Base-by-base conservation (phyloP, 1,140 invertebrate genomes). In the Batillaria attramentaria region DNA sequence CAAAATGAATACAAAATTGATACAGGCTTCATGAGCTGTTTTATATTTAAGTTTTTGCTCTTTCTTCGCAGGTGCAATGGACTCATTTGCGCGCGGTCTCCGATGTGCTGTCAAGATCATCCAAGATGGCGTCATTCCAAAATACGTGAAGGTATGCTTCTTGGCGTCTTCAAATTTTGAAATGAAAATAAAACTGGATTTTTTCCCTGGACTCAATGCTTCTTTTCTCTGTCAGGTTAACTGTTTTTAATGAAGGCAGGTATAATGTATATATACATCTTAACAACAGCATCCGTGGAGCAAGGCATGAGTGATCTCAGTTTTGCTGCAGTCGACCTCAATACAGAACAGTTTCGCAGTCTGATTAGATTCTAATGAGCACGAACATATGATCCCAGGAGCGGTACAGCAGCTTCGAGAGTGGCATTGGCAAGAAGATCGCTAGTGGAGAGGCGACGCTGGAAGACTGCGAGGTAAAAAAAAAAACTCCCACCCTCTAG, bases 361-460 rank as follows among this genome's bases (percentile, higher is more conserved):
- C 41, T 31, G 66, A 62, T 41, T 3, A 50, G 28, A 46, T 35
- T 1, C 41, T 16, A 16, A 42, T 66, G 24, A 18, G n/a, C n/a
- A n/a, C n/a, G n/a, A 73, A 60, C 41, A 6, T 37, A 35, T 57
- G 86, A n/a, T n/a, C 88, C 13, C 84, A 92, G 92, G 89, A 90
- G 80, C 90, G 93, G 16, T 94, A 94, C 88, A 87, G 90, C 20
- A 92, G 91, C 37, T 94, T 92, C 87, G 90, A 91, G 66, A 91
- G 90, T 77, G 93, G 93, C 4, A 92, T 93, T 82, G 94, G 93
- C 18, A 89, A 91, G 13, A 92, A 93, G 75, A 91, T 94, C 33
- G 90, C 91, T 18, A 91, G 89, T 75, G 92, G 92, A 46, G 92
- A 93, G 70, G 91, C 93, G 4, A 91, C 91, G 42, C 88, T 94